A percentile compares a stretch with the other conserved stretches of the same genome.
Conservation (phyloP, 2,113 vertebrate genomes). For the Anthoscopus minutus region DNA sequence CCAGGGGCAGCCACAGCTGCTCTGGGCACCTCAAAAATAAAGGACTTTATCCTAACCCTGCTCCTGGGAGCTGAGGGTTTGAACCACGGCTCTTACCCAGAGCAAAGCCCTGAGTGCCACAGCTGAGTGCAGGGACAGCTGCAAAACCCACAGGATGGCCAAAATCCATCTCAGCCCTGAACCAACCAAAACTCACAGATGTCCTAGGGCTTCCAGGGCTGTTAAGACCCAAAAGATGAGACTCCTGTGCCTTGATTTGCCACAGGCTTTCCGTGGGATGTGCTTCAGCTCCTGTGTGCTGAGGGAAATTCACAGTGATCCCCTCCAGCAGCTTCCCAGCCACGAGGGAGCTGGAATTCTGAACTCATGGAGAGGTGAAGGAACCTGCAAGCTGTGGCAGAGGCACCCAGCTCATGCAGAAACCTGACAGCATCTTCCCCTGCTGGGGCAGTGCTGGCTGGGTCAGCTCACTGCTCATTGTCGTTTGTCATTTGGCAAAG, state of each 20-base stretch:
- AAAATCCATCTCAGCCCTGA: not conserved
- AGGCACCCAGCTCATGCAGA: not conserved
- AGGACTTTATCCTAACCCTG: not conserved
- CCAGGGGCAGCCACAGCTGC: not conserved
- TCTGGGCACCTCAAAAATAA: not conserved
- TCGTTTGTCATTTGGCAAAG: not conserved
- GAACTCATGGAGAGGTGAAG: not conserved
- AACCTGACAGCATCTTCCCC: not conserved
- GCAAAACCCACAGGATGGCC: not conserved
- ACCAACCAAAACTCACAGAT: not conserved
- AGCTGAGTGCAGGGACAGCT: not conserved
- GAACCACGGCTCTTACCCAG: not conserved
- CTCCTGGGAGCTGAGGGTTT: not conserved
- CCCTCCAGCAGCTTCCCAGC: not conserved
- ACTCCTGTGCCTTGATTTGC: fast-evolving
- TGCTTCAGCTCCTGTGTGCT: not conserved
- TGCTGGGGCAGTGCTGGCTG: not conserved
- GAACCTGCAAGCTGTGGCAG: not conserved
- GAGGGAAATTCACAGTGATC: not conserved
- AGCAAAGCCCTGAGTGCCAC: not conserved
- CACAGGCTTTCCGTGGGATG: fast-evolving
- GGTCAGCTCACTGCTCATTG: not conserved
- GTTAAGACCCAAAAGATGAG: not conserved
- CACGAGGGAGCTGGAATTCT: not conserved
- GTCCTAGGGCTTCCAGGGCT: not conserved